These are phyloP conservation scores for Anhinga anhinga DNA, from an alignment of 2,113 vertebrate genomes.

Conservation along the genomic window DNA sequence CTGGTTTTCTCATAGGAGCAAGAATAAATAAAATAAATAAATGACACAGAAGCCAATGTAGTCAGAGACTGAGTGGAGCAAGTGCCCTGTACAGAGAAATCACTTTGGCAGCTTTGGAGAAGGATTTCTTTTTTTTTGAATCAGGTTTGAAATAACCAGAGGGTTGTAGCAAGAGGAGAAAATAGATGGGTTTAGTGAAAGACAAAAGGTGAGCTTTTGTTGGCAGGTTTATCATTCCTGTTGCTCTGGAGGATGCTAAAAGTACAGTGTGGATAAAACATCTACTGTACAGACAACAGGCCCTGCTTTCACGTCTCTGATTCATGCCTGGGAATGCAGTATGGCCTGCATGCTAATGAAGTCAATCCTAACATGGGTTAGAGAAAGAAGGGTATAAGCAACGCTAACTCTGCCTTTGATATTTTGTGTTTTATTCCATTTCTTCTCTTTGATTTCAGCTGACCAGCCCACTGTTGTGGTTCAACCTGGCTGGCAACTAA, in stretches of 20 bases:
- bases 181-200: not conserved
- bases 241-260: not conserved
- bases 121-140: not conserved
- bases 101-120: not conserved
- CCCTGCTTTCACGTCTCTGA: not conserved
- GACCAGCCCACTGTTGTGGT: not conserved
- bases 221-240: not conserved
- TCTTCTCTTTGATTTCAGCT: not conserved
- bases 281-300: not conserved
- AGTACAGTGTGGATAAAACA: not conserved
- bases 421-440: not conserved
- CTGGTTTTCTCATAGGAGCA: not conserved
- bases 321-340: not conserved
- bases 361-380: not conserved
- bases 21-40: not conserved
- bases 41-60: not conserved
- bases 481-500: too few species aligned
- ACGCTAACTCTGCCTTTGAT: not conserved
- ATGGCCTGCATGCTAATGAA: slow-evolving; percentile 41
- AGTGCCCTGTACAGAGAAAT: not conserved
- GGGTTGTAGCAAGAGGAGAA: not conserved
- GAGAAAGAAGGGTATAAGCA: not conserved
- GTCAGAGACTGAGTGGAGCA: not conserved
- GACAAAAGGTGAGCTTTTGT: not conserved
- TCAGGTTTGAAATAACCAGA: not conserved